phyloP scores from a whole-genome alignment of 2,888 invertebrate species.

The Chymomyza procnemis region DNA sequence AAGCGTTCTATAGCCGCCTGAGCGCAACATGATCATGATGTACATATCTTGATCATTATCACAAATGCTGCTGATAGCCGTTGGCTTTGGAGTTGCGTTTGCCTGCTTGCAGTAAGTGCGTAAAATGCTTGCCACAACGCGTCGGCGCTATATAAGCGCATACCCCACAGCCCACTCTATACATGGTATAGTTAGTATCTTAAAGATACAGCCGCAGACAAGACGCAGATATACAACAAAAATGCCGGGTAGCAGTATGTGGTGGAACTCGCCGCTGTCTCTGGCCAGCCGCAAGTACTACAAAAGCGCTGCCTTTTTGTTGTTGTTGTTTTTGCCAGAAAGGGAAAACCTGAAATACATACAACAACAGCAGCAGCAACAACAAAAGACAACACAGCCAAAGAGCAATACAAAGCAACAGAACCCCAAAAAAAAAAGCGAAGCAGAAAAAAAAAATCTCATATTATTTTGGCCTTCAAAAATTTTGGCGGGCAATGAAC shows the following conservation, averaged over 20 bases:
- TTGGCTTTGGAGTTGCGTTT: too few relatives aligned
- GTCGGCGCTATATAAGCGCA: constrained; percentile 19
- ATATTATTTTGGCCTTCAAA: constrained; percentile 77
- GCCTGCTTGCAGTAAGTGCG: constrained; percentile 38
- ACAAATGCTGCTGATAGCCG: not conserved
- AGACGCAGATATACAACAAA: constrained; percentile 12
- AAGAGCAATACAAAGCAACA: constrained; percentile 10
- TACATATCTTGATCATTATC: not conserved
- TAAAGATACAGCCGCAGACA: constrained; percentile 4
- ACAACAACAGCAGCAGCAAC: constrained; percentile 41
- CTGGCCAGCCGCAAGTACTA: not conserved
- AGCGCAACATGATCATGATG: not conserved
- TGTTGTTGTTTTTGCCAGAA: constrained; percentile 51
- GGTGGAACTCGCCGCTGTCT: not conserved
- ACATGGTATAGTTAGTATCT: too few relatives aligned
- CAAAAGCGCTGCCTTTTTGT: not conserved
- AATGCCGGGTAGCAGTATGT: not conserved
- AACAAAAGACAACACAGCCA: constrained; percentile 13
- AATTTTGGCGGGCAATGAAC: constrained; percentile 77
- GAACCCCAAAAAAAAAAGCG: constrained; percentile 8
- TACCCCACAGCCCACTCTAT: not conserved
- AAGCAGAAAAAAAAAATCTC: constrained; percentile 54
- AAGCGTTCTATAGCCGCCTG: not conserved
- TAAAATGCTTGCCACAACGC: too few relatives aligned
- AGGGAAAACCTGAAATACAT: constrained; percentile 69